Conservation (phyloP, 2,888 invertebrate genomes). For the Caenorhabditis afra region DNA sequence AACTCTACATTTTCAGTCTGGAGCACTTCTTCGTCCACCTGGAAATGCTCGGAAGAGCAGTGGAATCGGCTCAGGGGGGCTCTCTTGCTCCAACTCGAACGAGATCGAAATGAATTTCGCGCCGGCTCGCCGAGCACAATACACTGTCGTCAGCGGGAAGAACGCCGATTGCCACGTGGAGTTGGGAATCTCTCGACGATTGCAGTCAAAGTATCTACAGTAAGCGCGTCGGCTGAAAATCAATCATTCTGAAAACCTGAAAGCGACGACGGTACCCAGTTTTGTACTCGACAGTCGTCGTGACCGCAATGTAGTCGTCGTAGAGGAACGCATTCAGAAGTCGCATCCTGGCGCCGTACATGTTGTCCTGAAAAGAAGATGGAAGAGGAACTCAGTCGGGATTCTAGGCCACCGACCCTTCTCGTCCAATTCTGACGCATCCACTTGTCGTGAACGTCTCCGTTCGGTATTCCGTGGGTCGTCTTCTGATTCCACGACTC, state of each 20-base stretch:
- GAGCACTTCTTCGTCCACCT: background rate
- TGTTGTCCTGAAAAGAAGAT: background rate
- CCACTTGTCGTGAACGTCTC: too few species aligned
- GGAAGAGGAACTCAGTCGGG: background rate
- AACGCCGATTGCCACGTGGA: background rate
- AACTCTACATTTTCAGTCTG: background rate
- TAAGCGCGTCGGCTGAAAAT: background rate
- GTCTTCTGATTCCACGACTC: too few species aligned
- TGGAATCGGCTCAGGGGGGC: background rate
- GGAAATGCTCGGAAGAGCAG: conserved; percentile 5
- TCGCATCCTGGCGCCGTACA: conserved; percentile 1
- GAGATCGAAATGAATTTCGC: background rate
- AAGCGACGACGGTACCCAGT: too few species aligned
- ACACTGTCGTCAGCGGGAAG: background rate
- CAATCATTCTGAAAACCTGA: too few species aligned
- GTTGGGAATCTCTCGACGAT: background rate
- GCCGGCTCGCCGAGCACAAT: conserved; percentile 11
- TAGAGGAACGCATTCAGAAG: conserved; percentile 2
- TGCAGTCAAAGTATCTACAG: conserved; percentile 6
- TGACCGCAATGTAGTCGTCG: conserved; percentile 8
- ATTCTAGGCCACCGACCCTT: too few species aligned
- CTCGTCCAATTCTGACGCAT: too few species aligned
- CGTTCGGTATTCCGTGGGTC: too few species aligned
- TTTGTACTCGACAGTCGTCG: conserved; percentile 2
- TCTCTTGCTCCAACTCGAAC: background rate